Evolutionary conservation across 2,888 invertebrate genomes (phyloP).

Genomic region (Ferdinandea cuprea): DNA sequence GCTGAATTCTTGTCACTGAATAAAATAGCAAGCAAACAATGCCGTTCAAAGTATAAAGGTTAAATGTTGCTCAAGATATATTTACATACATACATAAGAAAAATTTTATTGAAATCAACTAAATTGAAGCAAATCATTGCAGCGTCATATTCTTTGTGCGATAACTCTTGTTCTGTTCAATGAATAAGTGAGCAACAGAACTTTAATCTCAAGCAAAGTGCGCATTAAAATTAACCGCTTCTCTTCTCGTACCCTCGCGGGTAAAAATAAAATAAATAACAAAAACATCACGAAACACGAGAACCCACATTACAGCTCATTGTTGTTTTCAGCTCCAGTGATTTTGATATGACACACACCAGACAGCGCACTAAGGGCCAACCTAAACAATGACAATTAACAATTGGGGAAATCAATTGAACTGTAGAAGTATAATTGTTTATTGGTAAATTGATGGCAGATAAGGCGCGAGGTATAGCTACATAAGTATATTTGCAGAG

Average conservation of each 20-base stretch:
- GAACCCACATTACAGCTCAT: background rate
- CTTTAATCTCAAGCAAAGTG: conserved; percentile 32
- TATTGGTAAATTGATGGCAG: conserved; percentile 15
- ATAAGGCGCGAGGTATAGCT: too few relatives aligned
- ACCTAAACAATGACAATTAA: too few relatives aligned
- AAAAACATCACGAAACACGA: background rate
- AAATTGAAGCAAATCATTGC: background rate
- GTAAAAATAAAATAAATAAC: background rate
- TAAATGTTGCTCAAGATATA: conserved; percentile 27
- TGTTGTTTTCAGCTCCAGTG: background rate
- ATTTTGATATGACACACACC: conserved; percentile 13
- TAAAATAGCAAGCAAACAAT: conserved; percentile 5
- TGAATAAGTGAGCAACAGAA: background rate
- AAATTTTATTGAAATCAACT: background rate
- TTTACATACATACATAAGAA: too few relatives aligned
- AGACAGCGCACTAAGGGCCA: background rate
- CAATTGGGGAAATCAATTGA: too few relatives aligned
- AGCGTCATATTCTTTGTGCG: conserved; percentile 24
- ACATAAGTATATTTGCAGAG: too few relatives aligned
- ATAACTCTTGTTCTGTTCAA: background rate
- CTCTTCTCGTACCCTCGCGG: background rate
- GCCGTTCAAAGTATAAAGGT: conserved; percentile 37
- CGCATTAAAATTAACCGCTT: conserved; percentile 10
- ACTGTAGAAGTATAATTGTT: background rate
- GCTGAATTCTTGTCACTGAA: background rate